Conservation (phyloP, 23 tunicate genomes). For the Trididemnum clinides region DNA sequence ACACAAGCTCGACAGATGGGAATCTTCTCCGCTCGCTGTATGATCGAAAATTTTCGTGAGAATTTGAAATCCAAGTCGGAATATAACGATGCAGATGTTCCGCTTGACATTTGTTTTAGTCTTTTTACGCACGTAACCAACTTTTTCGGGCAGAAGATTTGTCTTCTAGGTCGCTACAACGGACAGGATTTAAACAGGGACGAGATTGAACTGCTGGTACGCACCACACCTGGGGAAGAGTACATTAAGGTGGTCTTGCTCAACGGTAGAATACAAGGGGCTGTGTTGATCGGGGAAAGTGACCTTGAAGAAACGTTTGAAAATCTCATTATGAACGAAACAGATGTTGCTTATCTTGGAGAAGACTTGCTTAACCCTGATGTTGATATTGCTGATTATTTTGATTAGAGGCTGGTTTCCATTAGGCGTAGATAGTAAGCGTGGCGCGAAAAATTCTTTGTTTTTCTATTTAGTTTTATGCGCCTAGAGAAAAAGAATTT, state of each 20-base stretch:
- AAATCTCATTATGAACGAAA: slow-evolving; percentile 80
- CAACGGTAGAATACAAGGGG: slow-evolving; percentile 87
- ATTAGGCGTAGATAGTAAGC: too few relatives aligned
- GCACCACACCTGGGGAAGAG: slow-evolving; percentile 60
- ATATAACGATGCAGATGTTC: neutral
- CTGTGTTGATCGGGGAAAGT: slow-evolving; percentile 80
- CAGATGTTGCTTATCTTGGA: slow-evolving; percentile 62
- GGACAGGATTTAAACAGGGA: slow-evolving; percentile 50
- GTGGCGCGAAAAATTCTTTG: too few relatives aligned
- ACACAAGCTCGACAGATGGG: slow-evolving; percentile 97
- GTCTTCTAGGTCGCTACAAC: slow-evolving; percentile 74
- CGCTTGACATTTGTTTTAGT: slow-evolving; percentile 76
- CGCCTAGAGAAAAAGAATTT: too few relatives aligned
- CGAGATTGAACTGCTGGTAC: slow-evolving; percentile 46
- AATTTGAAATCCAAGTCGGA: neutral
- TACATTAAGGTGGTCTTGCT: slow-evolving; percentile 72
- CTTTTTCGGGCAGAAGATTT: slow-evolving; percentile 72
- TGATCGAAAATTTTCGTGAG: neutral
- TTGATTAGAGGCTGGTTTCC: too few relatives aligned
- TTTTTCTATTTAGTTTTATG: too few relatives aligned
- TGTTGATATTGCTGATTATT: slow-evolving; percentile 86
- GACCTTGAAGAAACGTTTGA: slow-evolving; percentile 97
- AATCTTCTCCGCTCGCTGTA: slow-evolving; percentile 77
- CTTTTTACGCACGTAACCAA: slow-evolving; percentile 80
- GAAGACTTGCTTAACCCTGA: slow-evolving; percentile 73